Conservation (phyloP, 2,113 vertebrate genomes). For the Cavia aperea region DNA sequence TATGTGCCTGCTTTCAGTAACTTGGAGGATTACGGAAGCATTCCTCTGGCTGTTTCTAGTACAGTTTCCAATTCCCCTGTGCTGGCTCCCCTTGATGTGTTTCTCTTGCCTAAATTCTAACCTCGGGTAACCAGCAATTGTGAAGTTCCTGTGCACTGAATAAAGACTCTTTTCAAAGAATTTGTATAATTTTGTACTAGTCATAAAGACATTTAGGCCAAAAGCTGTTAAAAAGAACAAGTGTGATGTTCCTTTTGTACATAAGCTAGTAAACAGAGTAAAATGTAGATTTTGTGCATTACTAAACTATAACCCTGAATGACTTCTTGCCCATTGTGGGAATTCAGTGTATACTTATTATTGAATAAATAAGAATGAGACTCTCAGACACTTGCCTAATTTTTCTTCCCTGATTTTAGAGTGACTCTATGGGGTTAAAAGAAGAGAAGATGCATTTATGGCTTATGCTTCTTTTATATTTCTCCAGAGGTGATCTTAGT, state of each 20-base stretch:
- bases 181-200: background rate
- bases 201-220: background rate
- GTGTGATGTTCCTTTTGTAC: background rate
- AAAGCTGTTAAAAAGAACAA: background rate
- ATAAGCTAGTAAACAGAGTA: conserved; percentile 19
- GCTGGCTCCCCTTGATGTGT: background rate
- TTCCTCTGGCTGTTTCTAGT: background rate
- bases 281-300: background rate
- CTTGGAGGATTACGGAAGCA: background rate
- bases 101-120: conserved; percentile 36
- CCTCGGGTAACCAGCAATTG: background rate
- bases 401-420: conserved; percentile 22
- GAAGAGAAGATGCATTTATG: background rate
- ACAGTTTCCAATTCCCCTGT: background rate
- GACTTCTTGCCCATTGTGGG: background rate
- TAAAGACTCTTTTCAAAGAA: conserved; percentile 1
- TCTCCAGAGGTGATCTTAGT: conserved; percentile 32
- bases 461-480: conserved; percentile 36
- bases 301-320: background rate
- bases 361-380: background rate
- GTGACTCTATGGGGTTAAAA: conserved; percentile 37
- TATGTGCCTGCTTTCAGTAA: background rate
- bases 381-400: background rate
- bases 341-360: background rate
- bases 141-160: conserved; percentile 8